Base-by-base conservation (phyloP, 2,797 vertebrate genomes). In the Huso huso region DNA sequence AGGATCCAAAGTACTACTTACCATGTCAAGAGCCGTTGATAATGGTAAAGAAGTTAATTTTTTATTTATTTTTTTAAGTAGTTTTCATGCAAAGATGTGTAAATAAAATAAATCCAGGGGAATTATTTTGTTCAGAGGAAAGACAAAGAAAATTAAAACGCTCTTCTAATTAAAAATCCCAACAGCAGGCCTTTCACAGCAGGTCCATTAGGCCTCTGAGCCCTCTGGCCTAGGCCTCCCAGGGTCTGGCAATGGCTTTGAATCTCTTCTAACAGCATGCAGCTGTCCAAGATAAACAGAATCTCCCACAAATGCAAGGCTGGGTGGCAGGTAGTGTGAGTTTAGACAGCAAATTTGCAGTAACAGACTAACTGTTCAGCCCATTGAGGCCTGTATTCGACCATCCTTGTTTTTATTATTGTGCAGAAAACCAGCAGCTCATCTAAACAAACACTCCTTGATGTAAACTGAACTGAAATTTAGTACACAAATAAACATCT, bases 211-310 rank as follows among this genome's bases (percentile, higher is more conserved):
- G 65, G 62, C 65, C 65, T 62, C 65, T 48, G 60, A 49, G 48
- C 23, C 51, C 62, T 51, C 63, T 72, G 68, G 51, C 65, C 66
- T 52, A 49, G 57, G 59, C 63, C 63, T 61, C 70, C 67, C 69
- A 66, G 66, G 69, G 63, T 64, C 69, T 70, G 66, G 68, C 66
- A 10, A 13, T 55, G 64, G 53, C 66, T 52, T 37, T 8, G 50
- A 69, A 48, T 59, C 51, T 68, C 63, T 23, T 69, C 49, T 72
- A 78, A 81, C 71, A 7, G 3, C 72, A 77, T 67, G 76, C 76
- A 79, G 73, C 72, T 73, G 75, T 68, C 13, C 55, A 74, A 67
- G 69, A 68, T 69, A 70, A 74, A 72, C 70, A 76, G 55, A 8
- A 37, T 37, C 51, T 62, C 51, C 62, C 65, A 13, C 51, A 15